Base-by-base conservation (phyloP, 2,113 vertebrate genomes). In the Callithrix jacchus region DNA sequence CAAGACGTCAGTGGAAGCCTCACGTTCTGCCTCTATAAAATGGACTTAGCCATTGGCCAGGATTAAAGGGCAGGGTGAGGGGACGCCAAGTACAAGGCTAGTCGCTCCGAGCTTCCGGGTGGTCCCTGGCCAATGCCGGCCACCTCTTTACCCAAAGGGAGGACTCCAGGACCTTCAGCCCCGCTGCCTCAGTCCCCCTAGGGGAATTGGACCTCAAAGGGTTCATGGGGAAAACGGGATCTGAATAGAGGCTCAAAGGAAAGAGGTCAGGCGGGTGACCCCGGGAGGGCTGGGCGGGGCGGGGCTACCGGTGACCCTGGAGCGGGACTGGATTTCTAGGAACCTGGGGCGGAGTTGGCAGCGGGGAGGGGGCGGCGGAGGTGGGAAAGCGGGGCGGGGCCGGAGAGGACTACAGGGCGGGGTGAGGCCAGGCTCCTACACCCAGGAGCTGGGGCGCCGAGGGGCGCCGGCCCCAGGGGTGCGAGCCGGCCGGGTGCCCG, bases 351-450 rank as follows among this genome's bases (percentile, higher is more conserved):
- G 16, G 64, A 56, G 32, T 14, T 7, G 4, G 25, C 32, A 13
- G 6, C 4, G 0, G 1, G 8, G 9, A 20, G 8, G 14, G 11
- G 32, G 32, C 2, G 1, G 12, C 7, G 0, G 25, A 13, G 74
- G 56, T 54, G 47, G 56, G 66, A 25, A 54, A 45, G 91, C 68
- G 5, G 7, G 32, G 35, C 17, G 3, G 35, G 16, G 18, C 20
- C 14, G 5, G 9, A 70, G 49, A 79, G 27, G 16, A 32, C 61
- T 25, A 16, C 2, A 11, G 54, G 27, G 86, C 12, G 10, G n/a
- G 23, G n/a, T 27, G 18, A 10, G 49, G 9, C 74, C 40, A 20
- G 47, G 9, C 9, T 13, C 37, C 12, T 1, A 42, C 76, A 20
- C 18, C 32, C 35, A 3, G 20, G 21, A 6, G 30, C 25, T 0